A percentile compares a stretch with the other conserved stretches of the same genome.
These are phyloP conservation scores for Brachynemurus nebulosus DNA, from an alignment of 2,888 invertebrate species.

Conservation along the genomic window DNA sequence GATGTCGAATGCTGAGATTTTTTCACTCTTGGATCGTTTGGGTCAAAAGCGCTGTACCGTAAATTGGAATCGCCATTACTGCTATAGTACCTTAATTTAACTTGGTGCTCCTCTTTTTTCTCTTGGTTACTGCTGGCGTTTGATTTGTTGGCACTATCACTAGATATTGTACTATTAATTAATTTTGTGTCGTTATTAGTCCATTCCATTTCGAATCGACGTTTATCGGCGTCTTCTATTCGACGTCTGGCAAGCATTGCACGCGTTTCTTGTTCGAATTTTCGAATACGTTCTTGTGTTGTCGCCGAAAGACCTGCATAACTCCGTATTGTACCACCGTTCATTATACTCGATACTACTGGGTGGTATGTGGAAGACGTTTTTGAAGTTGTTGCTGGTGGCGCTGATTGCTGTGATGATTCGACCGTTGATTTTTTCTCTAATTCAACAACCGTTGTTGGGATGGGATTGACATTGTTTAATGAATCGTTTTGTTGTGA, in stretches of 20 bases:
- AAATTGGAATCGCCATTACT: slow-evolving; percentile 9
- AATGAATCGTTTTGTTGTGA: background rate
- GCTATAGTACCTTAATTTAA: too few relatives aligned
- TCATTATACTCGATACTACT: background rate
- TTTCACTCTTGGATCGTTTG: slow-evolving; percentile 5
- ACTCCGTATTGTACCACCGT: slow-evolving; percentile 31
- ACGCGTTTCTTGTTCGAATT: slow-evolving; percentile 64
- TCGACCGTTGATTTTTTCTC: background rate
- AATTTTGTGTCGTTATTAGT: slow-evolving; percentile 2
- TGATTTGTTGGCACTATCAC: background rate
- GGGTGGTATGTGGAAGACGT: background rate
- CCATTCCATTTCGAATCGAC: slow-evolving; percentile 36
- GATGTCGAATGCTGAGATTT: too few relatives aligned
- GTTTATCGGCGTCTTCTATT: slow-evolving; percentile 35
- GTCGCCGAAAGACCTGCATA: slow-evolving; percentile 44
- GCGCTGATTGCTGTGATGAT: background rate
- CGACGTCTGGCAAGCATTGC: slow-evolving; percentile 42
- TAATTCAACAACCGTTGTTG: slow-evolving; percentile 3
- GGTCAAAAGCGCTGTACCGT: background rate
- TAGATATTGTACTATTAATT: background rate
- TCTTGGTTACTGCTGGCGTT: background rate
- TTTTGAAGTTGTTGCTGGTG: background rate
- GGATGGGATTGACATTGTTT: slow-evolving; percentile 4
- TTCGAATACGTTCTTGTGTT: slow-evolving; percentile 49
- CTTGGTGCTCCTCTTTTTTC: background rate